A percentile compares a stretch with the other conserved stretches of the same genome.
phyloP scores from a whole-genome alignment of 2,113 vertebrate species.

The Gallinago undulata region DNA sequence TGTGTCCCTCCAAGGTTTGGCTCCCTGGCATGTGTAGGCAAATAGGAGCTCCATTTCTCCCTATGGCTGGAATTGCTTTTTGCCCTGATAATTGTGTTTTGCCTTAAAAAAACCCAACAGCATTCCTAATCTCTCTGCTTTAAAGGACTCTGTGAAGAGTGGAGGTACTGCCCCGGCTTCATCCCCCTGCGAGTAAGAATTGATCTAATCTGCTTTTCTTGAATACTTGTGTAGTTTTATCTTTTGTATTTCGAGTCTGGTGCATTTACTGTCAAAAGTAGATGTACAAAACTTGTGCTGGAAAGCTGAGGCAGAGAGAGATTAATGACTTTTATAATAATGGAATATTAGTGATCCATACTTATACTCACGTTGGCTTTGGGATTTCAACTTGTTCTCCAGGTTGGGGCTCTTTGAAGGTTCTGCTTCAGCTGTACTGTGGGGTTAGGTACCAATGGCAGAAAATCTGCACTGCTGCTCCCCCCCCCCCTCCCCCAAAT shows the following conservation, averaged over 20 bases:
- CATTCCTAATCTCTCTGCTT: not conserved
- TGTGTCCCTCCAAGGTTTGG: not conserved
- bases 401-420: not conserved
- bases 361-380: not conserved
- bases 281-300: not conserved
- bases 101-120: not conserved
- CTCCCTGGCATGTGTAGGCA: fast-evolving
- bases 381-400: not conserved
- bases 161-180: not conserved
- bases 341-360: not conserved
- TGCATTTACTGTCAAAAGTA: not conserved
- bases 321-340: not conserved
- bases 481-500: no score
- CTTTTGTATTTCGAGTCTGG: not conserved
- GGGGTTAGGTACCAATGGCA: fast-evolving
- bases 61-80: not conserved
- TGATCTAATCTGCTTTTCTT: not conserved
- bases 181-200: not conserved
- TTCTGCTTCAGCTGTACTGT: not conserved
- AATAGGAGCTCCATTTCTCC: not conserved
- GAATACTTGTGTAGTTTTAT: not conserved
- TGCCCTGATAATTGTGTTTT: not conserved
- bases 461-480: not conserved
- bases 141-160: not conserved
- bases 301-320: not conserved